phyloP scores from a whole-genome alignment of 2,888 invertebrate species.

The Spisula solida region DNA sequence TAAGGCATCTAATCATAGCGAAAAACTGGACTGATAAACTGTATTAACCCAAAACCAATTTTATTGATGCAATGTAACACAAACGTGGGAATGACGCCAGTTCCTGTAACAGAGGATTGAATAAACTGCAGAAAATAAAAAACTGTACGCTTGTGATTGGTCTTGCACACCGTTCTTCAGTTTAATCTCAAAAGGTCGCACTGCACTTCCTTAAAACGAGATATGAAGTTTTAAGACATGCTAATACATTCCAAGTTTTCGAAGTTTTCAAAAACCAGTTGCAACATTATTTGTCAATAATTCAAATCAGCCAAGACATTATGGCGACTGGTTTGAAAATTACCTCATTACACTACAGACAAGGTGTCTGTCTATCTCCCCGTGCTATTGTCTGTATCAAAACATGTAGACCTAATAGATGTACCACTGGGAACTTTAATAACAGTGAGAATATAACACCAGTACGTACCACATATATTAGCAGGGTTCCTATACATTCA shows the following conservation, averaged over 20 bases:
- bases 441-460: neutral
- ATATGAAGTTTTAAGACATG: neutral
- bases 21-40: no score
- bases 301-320: neutral
- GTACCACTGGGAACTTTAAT: neutral
- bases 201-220: neutral
- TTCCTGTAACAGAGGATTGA: no score
- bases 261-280: neutral
- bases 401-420: neutral
- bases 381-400: neutral
- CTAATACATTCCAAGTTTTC: neutral
- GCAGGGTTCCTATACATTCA: slow-evolving; percentile 82
- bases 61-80: no score
- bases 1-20: no score
- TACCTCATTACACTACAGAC: neutral
- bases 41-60: no score
- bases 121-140: neutral
- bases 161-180: neutral
- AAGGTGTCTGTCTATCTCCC: neutral
- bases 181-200: neutral
- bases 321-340: neutral
- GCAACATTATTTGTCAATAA: neutral
- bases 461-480: slow-evolving; percentile 83
- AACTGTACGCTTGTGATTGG: neutral
- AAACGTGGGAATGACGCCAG: no score